Conservation (phyloP, 2,797 vertebrate genomes). For the Acanthornis magna region DNA sequence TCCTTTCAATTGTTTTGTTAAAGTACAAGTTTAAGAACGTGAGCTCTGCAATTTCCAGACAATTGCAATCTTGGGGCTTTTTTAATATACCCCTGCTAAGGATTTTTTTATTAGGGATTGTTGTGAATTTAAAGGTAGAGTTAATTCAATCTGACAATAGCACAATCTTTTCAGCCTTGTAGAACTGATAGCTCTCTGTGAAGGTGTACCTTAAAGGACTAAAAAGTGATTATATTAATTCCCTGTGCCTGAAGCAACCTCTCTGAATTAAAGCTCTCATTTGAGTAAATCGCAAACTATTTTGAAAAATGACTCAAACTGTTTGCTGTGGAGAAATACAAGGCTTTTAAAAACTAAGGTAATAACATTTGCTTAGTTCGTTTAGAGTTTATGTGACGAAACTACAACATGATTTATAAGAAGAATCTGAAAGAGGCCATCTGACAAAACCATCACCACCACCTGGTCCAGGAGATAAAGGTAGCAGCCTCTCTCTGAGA, state of each 20-base stretch:
- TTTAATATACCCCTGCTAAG: not conserved
- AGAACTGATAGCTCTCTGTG: not conserved
- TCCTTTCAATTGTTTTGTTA: conserved; percentile 15
- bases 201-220: not conserved
- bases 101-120: not conserved
- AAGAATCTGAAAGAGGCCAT: not conserved
- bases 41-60: not conserved
- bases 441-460: not conserved
- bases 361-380: not conserved
- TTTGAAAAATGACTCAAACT: not conserved
- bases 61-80: not conserved
- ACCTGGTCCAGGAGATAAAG: not conserved
- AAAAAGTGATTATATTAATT: not conserved
- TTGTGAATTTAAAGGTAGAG: not conserved
- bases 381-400: not conserved
- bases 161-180: not conserved
- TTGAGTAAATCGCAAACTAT: not conserved
- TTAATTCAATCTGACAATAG: conserved; percentile 12
- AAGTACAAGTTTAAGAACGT: not conserved
- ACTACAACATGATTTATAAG: not conserved
- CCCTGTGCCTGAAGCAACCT: not conserved
- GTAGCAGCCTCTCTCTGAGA: not conserved
- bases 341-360: not conserved
- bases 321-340: not conserved
- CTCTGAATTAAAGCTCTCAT: not conserved